Evolutionary conservation across 2,113 vertebrate species (phyloP), one percentile per base, ranked within the genome.

Genomic region (Oxygymnocypris stewartii): DNA sequence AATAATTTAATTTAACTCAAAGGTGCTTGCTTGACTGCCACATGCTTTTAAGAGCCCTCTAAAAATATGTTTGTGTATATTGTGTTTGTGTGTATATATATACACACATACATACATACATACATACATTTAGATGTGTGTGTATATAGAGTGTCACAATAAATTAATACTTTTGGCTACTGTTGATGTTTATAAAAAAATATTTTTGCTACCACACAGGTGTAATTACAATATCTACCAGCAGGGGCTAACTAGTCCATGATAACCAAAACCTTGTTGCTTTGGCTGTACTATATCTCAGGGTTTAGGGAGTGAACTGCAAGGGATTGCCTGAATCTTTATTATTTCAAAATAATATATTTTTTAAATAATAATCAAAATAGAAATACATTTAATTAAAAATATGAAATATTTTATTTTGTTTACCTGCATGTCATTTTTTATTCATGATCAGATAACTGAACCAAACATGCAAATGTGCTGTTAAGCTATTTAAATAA

Each of bases 1-100:
- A 75, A 75, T 40, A 75, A 44, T 75, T 75, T 10, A 23, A 44
- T 75, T 75, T 12, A 75, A 23, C 73, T 75, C 23, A n/a, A 75
- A 75, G 11, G 40, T 2, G 42, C 20, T n/a, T 40, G 14, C 65
- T 35, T 69, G 28, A 69, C 28, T 35, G 65, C 31, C 14, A 16
- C 14, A 16, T 6, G 14, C 65, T 69, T 69, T 69, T 28, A 25
- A 65, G 12, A 28, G 61, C 63, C n/a, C n/a, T 67, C 4, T 1
- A 59, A 23, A 23, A 61, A 61, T 59, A 51, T 51, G 14, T 51
- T 4, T 51, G 13, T 5, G 47, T 49, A 14, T 49, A 51, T 51
- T 4, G 3, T 49, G 13, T 51, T 4, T 51, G 13, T 51, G 49
- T 51, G 18, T 49, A 4, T 13, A 49, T 49, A 13, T 49, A 44